Base-by-base conservation (phyloP, 2,888 invertebrate genomes). In the Endomychus coccineus region DNA sequence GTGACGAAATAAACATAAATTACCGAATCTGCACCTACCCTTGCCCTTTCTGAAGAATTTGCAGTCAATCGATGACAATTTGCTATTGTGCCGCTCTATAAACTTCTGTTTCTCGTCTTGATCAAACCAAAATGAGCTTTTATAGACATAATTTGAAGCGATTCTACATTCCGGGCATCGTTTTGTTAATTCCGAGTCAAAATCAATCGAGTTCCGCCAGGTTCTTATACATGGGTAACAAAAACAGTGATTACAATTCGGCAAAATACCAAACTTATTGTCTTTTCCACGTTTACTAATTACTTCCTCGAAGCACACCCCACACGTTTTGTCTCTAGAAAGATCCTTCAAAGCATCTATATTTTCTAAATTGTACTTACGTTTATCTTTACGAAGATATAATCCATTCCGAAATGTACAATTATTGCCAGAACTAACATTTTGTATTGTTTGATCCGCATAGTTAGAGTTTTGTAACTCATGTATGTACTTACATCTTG, bases 141-240 rank as follows among this genome's bases (percentile, higher is more conserved):
- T 33, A 19, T 38, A 38, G 3, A 38, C 38, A 16, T 38, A 38
- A 23, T 11, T 24, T 3, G 33, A 38, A 23, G 15, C 27, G 4
- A 34, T 22, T 2, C 38, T 24, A 17, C 38, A 38, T 19, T 38
- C 38, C n/a, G 38, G 38, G 25, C 38, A 38, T n/a, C 33, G 12
- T 19, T 38, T 38, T 11, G 33, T 38, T 9, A 33, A 25, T 23
- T 33, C 28, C n/a, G 27, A 19, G 4, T 34, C 38, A 15, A 33
- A 34, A 34, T 33, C 21, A 21, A 28, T 16, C 1, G 38, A 34
- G 15, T 15, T 38, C 10, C 38, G 27, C 38, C 38, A 38, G 3
- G 23, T 27, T 24, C 21, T 27, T 25, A 38, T 38, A 16, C 38
- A 38, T 3, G 27, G 9, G 14, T 33, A 38, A 22, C 38, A 38